Evolutionary conservation across 2,113 vertebrate species (phyloP), one percentile per base, ranked within the genome.

Genomic region (Dunckerocampus dactyliophorus): DNA sequence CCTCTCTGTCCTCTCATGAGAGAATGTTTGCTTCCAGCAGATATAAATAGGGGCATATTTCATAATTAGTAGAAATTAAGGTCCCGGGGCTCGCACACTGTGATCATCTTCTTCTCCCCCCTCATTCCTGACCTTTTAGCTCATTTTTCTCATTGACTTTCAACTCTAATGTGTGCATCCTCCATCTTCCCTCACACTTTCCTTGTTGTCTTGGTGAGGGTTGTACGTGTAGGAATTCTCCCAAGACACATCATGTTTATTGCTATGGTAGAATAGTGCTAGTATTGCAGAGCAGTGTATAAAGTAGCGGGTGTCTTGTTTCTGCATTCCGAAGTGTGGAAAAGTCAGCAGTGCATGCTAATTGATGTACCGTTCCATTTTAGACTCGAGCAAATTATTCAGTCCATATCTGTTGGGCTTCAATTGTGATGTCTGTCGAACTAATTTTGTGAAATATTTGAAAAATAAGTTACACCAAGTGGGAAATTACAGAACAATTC

Each of bases 31-130:
- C 72, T 87, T 86, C 82, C 78, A 72, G 62, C 69, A 83, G 82
- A 83, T 90, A 88, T 89, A 90, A 88, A 90, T 89, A 87, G 87
- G 77, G 52, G 66, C 63, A 80, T 81, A 85, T 90, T 88, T 83
- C 74, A 82, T 88, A 86, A 89, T 90, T 88, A 88, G 76, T 82
- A 62, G 79, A 88, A 88, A 84, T 82, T 69, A 84, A 86, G 77
- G 84, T 79, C 77, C 66, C 62, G 77, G 75, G 83, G 80, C 80
- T 82, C 64, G 65, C 68, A 71, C 63, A 77, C 78, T 89, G 84
- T 86, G 76, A 87, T 88, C 85, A 72, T 73, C 76, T 81, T 66
- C 70, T 74, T 65, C 79, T 17, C 28, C 63, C 65, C 61, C 72
- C 69, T 67, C 72, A 59, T 82, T 81, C 63, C 69, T 85, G 84